Evolutionary conservation across 2,797 vertebrate species (phyloP), one percentile per base, ranked within the genome.

Genomic region (Chelon labrosus): DNA sequence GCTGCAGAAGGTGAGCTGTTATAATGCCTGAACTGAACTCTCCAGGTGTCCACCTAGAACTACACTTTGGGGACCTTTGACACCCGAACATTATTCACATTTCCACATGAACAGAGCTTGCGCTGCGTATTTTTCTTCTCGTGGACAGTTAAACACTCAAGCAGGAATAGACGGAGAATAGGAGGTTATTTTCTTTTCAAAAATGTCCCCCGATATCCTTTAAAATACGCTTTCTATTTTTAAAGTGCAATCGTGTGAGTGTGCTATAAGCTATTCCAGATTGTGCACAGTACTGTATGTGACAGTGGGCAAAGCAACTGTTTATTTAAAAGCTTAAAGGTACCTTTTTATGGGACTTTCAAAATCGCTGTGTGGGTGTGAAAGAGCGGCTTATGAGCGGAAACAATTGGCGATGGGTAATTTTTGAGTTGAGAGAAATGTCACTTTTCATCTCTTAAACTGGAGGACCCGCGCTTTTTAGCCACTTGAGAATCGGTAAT

Each of bases 1-100:
- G 86, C 95, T 99, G 85, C 98, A 99, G 92, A 99, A 99, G 97
- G 98, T 99, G 72, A 87, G 87, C 70, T 31, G 12, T 94, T 70
- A 20, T 10, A 49, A 2, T 53, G 49, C 3, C 51, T 27, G 51
- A 53, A 53, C 20, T 68, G 17, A 35, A 68, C 19, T 56, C 35
- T 54, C 53, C 51, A 53, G 25, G 49, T 72, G 49, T 72, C 35
- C 53, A 25, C 55, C 3, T 51, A 14, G 46, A 76, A 42, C 44
- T 47, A 10, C 10, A 39, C 27, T 10, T 13, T 10, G 10, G 10
- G 22, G 51, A 44, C 12, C 5, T 11, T 59, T 57, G 22, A 31
- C 17, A 12, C 37, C 5, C 1, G 5, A 16, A 64, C 1, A 55
- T 39, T 49, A 60, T 52, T 60, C 50, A 52, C 22, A 65, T 53